phyloP scores from a whole-genome alignment of 2,113 vertebrate species.

The Lophotis ruficrista region DNA sequence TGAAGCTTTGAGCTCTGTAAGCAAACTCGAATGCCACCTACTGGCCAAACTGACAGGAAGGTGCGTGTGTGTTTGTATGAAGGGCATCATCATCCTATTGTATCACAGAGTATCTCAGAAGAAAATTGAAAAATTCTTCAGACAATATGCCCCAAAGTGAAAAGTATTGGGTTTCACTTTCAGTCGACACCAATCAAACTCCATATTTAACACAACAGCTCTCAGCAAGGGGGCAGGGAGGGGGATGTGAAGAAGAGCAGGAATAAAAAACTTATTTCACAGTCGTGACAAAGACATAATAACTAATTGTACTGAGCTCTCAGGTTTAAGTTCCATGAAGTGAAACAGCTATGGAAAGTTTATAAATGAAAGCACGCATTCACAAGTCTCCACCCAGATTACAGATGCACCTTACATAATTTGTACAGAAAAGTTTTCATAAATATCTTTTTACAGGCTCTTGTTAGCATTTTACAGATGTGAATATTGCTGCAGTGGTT shows the following conservation, averaged over 20 bases:
- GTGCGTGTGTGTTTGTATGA: neutral
- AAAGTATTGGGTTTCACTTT: neutral
- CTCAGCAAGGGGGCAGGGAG: neutral
- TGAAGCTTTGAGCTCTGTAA: neutral
- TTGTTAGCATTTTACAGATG: neutral
- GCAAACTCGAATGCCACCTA: neutral
- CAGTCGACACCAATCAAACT: neutral
- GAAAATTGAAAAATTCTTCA: neutral
- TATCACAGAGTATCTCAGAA: neutral
- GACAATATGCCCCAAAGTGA: neutral
- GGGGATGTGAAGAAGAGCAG: neutral
- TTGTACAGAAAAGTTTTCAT: neutral
- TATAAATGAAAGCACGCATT: neutral
- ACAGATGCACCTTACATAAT: neutral
- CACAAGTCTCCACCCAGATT: neutral
- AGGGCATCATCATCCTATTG: rapidly evolving
- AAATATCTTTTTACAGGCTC: neutral
- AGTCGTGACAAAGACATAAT: neutral
- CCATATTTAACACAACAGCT: neutral
- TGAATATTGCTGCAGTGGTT: neutral
- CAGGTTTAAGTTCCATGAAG: neutral
- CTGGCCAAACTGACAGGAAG: neutral
- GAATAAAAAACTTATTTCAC: neutral
- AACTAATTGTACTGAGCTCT: neutral
- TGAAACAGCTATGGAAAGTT: neutral